phyloP scores from a whole-genome alignment of 2,888 invertebrate species.

The Trachelus troglodyta region DNA sequence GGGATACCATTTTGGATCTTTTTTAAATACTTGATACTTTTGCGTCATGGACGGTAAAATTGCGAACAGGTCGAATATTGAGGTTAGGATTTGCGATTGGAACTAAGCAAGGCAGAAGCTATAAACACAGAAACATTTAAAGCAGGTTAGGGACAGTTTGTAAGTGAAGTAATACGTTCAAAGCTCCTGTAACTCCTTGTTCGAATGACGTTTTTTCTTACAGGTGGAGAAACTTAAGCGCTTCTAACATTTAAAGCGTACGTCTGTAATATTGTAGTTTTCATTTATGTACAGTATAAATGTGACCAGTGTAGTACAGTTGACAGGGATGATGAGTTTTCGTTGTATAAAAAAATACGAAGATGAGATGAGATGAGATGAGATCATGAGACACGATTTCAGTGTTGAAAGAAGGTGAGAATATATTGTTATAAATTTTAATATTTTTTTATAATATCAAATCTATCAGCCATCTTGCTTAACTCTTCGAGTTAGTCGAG shows the following conservation, averaged over 20 bases:
- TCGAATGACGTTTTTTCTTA: background rate
- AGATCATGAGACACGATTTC: background rate
- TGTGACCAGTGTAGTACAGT: background rate
- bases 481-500: background rate
- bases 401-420: background rate
- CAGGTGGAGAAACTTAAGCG: conserved; percentile 33
- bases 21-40: background rate
- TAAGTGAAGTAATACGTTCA: conserved; percentile 38
- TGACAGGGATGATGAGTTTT: background rate
- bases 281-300: background rate
- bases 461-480: background rate
- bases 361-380: background rate
- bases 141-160: conserved; percentile 46
- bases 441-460: background rate
- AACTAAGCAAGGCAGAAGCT: conserved; percentile 26
- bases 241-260: conserved; percentile 53
- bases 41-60: background rate
- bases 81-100: background rate
- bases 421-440: background rate
- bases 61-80: background rate
- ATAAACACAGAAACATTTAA: conserved; percentile 55
- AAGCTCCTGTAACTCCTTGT: conserved; percentile 40
- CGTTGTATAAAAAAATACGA: background rate
- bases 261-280: background rate
- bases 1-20: background rate